phyloP scores from a whole-genome alignment of 2,888 invertebrate species.

The Julus scandinavius region DNA sequence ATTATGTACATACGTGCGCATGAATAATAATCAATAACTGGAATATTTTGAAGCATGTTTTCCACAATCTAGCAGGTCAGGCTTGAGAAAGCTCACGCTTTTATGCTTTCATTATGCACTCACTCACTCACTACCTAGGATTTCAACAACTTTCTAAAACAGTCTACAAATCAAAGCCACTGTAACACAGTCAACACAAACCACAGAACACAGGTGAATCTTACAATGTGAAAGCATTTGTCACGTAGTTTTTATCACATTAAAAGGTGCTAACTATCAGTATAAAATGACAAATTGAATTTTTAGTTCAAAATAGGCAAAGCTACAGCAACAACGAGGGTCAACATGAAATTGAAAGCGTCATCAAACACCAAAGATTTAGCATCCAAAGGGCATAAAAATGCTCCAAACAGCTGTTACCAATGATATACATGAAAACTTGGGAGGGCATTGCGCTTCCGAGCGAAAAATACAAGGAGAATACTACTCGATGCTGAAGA shows the following conservation, averaged over 20 bases:
- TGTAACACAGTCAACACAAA: too few relatives aligned
- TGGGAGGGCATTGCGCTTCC: background rate
- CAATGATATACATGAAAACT: background rate
- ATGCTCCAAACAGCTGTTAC: constrained; percentile 14
- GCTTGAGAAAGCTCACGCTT: too few relatives aligned
- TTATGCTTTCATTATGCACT: too few relatives aligned
- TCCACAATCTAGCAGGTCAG: too few relatives aligned
- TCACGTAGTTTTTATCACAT: too few relatives aligned
- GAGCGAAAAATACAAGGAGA: background rate
- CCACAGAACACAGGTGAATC: too few relatives aligned
- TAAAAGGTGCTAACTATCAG: too few relatives aligned
- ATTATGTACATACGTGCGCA: constrained; percentile 32
- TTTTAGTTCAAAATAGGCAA: background rate
- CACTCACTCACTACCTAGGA: too few relatives aligned
- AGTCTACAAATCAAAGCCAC: too few relatives aligned
- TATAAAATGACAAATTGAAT: background rate
- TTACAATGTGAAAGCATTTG: too few relatives aligned
- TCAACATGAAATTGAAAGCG: background rate
- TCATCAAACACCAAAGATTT: constrained; percentile 29
- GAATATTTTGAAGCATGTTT: background rate
- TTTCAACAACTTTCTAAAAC: too few relatives aligned
- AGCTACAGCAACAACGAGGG: background rate
- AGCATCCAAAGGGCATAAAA: constrained; percentile 11
- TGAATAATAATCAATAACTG: constrained; percentile 18
- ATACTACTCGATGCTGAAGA: constrained; percentile 10